Base-by-base conservation (phyloP, 2,888 invertebrate species). In the Drosophila emarginata region DNA sequence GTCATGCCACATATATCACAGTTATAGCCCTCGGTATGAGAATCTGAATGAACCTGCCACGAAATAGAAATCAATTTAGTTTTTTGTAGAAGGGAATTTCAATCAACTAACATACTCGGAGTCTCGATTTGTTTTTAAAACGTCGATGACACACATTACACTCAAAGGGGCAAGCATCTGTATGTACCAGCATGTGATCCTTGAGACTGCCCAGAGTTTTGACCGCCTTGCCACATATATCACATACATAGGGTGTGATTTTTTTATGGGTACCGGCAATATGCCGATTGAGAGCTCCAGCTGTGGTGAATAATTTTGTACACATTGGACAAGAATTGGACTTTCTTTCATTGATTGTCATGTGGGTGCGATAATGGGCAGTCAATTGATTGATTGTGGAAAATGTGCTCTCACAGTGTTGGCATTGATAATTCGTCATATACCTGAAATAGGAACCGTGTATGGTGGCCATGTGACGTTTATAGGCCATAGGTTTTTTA, bases 151-250 rank as follows among this genome's bases (percentile, higher is more conserved):
- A 92, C 18, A 91, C 91, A 0, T 90, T 80, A 78, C 93, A 93
- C 63, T 92, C 91, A 72, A 91, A 93, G 0, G 93, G 93, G 32
- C 91, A 90, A 7, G 92, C 92, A 28, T 92, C 92, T 21, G 92
- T 92, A 72, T 93, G 93, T 0, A 92, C 92, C 5, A 93, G 89
- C 70, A 92, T 91, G 83, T 93, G 93, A 64, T 93, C 93, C 63
- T 92, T 92, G 1, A 93, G 84, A 0, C 92, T 92, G 0, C 92
- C 92, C 53, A 92, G 91, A 5, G 93, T 92, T 21, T 92, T 92
- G 65, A 92, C 92, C 2, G 90, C 90, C 56, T 92, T 91, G 0
- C 93, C 93, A 73, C 93, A 93, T 62, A 91, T 90, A 63, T 93
- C 92, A 70, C 93, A 93, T 4, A 92, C 91, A 68, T 90, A 93